Evolutionary conservation across 2,113 vertebrate species (phyloP).

Genomic region (Poecile atricapillus): DNA sequence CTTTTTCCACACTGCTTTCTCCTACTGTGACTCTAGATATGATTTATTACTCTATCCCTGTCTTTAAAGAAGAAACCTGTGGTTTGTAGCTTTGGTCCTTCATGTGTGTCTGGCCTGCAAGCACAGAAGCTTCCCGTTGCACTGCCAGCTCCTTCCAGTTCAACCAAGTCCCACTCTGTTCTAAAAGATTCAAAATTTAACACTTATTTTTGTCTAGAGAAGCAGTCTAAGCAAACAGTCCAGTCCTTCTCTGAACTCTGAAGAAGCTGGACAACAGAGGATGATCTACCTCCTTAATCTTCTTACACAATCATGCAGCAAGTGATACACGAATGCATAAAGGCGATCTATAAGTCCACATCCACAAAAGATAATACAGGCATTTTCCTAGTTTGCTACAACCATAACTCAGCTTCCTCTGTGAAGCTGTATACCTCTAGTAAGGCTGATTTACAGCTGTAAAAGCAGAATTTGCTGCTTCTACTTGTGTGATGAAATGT

Average conservation of each 20-base stretch:
- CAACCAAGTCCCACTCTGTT: not conserved
- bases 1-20: not conserved
- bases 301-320: not conserved
- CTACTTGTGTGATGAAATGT: not conserved
- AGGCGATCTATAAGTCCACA: not conserved
- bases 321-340: not conserved
- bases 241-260: not conserved
- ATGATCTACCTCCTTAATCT: not conserved
- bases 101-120: not conserved
- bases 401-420: not conserved
- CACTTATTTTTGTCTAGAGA: not conserved
- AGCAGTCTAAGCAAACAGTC: not conserved
- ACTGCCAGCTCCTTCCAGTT: not conserved
- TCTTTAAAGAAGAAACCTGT: not conserved
- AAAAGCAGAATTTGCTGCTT: conserved; percentile 5
- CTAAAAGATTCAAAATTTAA: not conserved
- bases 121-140: not conserved
- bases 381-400: not conserved
- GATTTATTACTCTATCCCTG: not conserved
- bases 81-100: not conserved
- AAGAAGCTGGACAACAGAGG: not conserved
- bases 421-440: not conserved
- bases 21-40: not conserved
- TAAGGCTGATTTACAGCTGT: not conserved
- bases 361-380: not conserved